Evolutionary conservation across 1,140 invertebrate genomes (phyloP).

Genomic region (Globodera rostochiensis): DNA sequence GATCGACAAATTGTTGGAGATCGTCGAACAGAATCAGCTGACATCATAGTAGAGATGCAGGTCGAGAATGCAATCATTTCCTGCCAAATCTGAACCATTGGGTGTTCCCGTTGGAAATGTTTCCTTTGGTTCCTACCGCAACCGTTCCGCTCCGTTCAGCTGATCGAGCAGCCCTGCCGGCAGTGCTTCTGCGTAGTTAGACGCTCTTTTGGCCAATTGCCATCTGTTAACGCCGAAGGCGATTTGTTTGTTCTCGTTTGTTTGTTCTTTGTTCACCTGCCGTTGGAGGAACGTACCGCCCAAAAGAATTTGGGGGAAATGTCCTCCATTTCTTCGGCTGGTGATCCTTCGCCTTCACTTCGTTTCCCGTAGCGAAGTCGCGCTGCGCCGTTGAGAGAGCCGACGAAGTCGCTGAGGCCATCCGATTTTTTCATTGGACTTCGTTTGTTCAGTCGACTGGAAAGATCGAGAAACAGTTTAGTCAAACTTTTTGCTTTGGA

Average conservation of each 20-base stretch:
- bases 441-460: conserved; percentile 21
- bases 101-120: not conserved
- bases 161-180: conserved; percentile 20
- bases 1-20: too few species aligned
- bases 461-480: not conserved
- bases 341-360: not conserved
- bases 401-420: conserved; percentile 18
- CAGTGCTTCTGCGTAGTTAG: conserved; percentile 20
- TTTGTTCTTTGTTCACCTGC: not conserved
- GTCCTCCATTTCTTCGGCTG: not conserved
- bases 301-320: not conserved
- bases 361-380: conserved; percentile 23
- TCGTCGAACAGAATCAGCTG: too few species aligned
- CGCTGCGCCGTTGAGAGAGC: conserved; percentile 18
- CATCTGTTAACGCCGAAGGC: not conserved
- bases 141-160: conserved; percentile 29
- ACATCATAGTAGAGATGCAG: too few species aligned
- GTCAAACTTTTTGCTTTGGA: not conserved
- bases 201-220: conserved; percentile 15
- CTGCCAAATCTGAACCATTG: conserved; percentile 21
- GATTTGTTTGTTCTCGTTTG: not conserved
- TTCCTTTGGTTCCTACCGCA: conserved; percentile 9
- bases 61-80: not conserved
- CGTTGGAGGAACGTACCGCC: not conserved
- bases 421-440: conserved; percentile 18